Conservation (phyloP, 92 coral and sea anemone genomes). For the Paragorgia papillata region DNA sequence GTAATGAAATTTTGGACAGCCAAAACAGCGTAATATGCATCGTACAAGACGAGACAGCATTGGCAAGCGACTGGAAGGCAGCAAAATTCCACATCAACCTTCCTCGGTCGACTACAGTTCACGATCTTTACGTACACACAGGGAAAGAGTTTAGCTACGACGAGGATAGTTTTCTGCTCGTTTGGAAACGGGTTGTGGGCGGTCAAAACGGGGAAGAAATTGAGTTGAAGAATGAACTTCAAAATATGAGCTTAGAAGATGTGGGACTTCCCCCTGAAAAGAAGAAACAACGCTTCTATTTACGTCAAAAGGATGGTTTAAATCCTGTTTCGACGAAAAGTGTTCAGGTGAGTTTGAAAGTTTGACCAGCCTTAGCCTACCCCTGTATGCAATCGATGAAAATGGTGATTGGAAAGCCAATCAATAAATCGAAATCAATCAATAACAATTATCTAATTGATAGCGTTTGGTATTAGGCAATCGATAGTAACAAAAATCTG, state of each 20-base stretch:
- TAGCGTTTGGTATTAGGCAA: too few species aligned
- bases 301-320: conserved; percentile 73
- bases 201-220: conserved; percentile 57
- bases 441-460: too few species aligned
- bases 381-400: too few species aligned
- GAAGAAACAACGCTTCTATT: conserved; percentile 71
- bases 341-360: conserved; percentile 12
- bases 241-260: conserved; percentile 65
- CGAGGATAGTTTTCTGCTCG: conserved; percentile 68
- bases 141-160: conserved; percentile 51
- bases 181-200: conserved; percentile 27
- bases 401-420: too few species aligned
- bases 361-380: too few species aligned
- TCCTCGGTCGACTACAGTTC: conserved; percentile 1
- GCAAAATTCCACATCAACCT: conserved; percentile 27
- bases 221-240: conserved; percentile 61
- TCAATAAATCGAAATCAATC: too few species aligned
- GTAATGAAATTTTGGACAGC: neutral
- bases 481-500: too few species aligned
- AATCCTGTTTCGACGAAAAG: conserved; percentile 68
- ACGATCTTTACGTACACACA: conserved; percentile 48
- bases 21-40: conserved; percentile 69
- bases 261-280: conserved; percentile 75
- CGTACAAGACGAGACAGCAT: conserved; percentile 78
- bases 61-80: conserved; percentile 78